Evolutionary conservation across 2,113 vertebrate species (phyloP), one percentile per base, ranked within the genome.

Genomic region (Hippocampus guttulatus): DNA sequence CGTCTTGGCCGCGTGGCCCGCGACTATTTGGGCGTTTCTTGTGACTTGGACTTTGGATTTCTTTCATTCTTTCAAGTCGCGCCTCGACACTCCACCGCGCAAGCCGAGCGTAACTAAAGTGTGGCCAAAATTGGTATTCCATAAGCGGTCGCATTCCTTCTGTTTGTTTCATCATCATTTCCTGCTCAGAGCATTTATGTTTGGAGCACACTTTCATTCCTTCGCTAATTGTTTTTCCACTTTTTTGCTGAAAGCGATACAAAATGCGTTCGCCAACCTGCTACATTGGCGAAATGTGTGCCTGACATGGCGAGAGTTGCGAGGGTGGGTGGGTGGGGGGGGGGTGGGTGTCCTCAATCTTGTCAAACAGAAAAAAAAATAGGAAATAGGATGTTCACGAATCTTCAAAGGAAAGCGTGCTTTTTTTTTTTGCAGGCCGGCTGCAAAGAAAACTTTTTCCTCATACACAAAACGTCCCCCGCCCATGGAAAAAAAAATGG

Each of bases 191-290:
- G 10, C 47, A 62, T 18, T 62, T 3, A 2, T n/a, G 8, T 41
- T 64, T 43, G 12, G 2, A 45, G n/a, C 41, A 5, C n/a, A 5
- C n/a, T 65, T 45, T 25, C 25, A 27, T 60, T 15, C 55, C 25
- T 58, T 58, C 12, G 21, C 1, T 14, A 60, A 30, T 60, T 30
- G 57, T 60, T 60, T 30, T 30, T 60, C 25, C 25, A 60, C 25
- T 75, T 30, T 71, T 70, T 66, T 47, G 47, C 67, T 10, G 64
- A 6, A 73, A 18, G 55, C 52, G 45, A 49, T 55, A 74, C 71
- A 74, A 77, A 87, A 81, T 85, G 80, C 80, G 80, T 81, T 81
- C 75, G 45, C 61, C 5, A 8, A 55, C 66, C 68, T 76, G 78
- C 27, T 12, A 16, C 55, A 58, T 58, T 30, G 30, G 15, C 57